phyloP scores from a whole-genome alignment of 2,888 invertebrate genomes.

The Aromia moschata region DNA sequence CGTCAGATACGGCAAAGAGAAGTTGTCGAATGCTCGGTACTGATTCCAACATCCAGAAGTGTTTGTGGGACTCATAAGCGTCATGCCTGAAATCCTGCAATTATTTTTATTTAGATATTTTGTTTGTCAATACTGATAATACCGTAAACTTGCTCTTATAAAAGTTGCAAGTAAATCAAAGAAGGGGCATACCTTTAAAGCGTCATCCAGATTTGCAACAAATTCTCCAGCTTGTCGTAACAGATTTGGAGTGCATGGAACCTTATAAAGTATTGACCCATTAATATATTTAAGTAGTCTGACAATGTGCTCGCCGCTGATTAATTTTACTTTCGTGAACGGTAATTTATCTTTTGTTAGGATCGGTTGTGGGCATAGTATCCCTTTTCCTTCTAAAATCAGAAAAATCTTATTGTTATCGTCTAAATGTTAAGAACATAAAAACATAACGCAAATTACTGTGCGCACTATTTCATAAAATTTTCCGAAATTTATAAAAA shows the following conservation, averaged over 20 bases:
- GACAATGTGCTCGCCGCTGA: conserved; percentile 70
- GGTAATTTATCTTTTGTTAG: conserved; percentile 73
- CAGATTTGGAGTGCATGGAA: conserved; percentile 69
- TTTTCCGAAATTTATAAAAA: no score
- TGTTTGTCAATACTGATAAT: no score
- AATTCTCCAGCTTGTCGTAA: conserved; percentile 79
- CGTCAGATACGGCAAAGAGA: conserved; percentile 73
- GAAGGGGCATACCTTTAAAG: conserved; percentile 68
- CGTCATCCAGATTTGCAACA: conserved; percentile 74
- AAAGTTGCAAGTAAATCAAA: background rate
- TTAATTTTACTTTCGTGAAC: conserved; percentile 67
- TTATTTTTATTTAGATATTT: conserved; percentile 9
- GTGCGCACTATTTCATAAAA: no score
- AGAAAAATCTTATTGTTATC: no score
- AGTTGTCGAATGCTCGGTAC: conserved; percentile 77
- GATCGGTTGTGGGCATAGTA: conserved; percentile 77
- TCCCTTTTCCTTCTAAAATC: conserved; percentile 66
- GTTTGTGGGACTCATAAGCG: conserved; percentile 71
- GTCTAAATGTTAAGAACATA: no score
- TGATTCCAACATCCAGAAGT: conserved; percentile 81
- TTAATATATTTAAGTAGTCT: conserved; percentile 80
- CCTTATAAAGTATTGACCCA: conserved; percentile 74
- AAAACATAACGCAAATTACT: no score
- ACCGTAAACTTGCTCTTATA: no score
- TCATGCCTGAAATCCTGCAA: conserved; percentile 76